Base-by-base conservation (phyloP, 2,797 vertebrate genomes). In the Megalops cyprinoides region DNA sequence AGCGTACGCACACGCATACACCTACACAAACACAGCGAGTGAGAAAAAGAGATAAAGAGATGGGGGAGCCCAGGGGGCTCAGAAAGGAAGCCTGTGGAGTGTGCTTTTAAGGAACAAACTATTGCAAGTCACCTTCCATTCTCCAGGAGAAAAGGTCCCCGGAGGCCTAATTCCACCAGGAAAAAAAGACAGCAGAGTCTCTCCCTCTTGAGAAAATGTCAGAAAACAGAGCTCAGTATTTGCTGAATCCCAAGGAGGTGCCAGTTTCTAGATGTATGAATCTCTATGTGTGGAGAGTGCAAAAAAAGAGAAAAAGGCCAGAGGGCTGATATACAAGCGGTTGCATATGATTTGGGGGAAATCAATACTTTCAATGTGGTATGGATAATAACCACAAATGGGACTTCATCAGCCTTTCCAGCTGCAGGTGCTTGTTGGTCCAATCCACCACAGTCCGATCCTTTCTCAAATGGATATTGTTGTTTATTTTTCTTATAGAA, bases 401-500 rank as follows among this genome's bases (percentile, higher is more conserved):
- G 42, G 53, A 53, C 55, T 55, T 39, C 25, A 48, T 44, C 58
- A 71, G 7, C 53, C 67, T 25, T 37, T 23, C 71, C 73, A 25
- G 5, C 44, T 78, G 20, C 46, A 28, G 37, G 31, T 51, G 23
- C 28, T 71, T 75, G 76, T 80, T 82, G 0, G 28, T 34, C 25
- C 79, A 42, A 67, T 81, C 80, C 79, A 74, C 82, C 83, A 79
- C 77, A 37, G 15, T 34, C 42, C 28, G 9, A 28, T 23, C 76
- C 56, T 78, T 42, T 56, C 56, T 44, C 76, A 55, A 25, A 56
- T 46, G 42, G 58, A 48, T 62, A 78, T 56, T 9, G 6, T 48
- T 83, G 78, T 86, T 84, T 87, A 87, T 91, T 83, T 88, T 82
- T 81, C 83, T 82, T 80, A 85, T 89, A 89, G 90, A 88, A 81